phyloP scores from a whole-genome alignment of 2,113 vertebrate genomes.

The Larimichthys polyactis region DNA sequence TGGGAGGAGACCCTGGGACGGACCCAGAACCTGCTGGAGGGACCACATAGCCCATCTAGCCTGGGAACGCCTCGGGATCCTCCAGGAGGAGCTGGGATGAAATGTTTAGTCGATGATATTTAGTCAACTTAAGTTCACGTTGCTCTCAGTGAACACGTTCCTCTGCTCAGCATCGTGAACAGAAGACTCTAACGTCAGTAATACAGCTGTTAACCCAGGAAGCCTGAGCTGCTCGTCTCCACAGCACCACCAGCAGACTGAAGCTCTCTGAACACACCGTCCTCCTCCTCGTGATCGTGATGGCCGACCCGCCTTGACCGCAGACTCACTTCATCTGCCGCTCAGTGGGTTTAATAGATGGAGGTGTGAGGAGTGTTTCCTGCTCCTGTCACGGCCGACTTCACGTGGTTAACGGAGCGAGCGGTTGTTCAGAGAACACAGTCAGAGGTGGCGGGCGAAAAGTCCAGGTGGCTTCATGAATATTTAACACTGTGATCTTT shows the following conservation, averaged over 20 bases:
- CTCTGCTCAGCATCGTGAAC: neutral
- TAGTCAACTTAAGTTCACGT: too few relatives aligned
- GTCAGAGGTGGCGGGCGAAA: neutral
- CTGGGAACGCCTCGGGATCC: too few relatives aligned
- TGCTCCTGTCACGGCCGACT: neutral
- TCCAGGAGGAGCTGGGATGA: too few relatives aligned
- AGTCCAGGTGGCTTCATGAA: neutral
- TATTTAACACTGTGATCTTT: too few relatives aligned
- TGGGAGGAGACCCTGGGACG: too few relatives aligned
- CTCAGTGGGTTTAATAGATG: constrained; percentile 15
- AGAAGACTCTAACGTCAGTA: neutral
- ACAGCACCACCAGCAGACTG: constrained; percentile 18
- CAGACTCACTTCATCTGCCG: constrained; percentile 33
- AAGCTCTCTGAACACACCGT: neutral
- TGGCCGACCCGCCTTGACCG: neutral
- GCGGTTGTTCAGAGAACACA: neutral
- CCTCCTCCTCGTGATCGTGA: too few relatives aligned
- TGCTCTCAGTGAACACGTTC: too few relatives aligned
- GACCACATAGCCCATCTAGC: too few relatives aligned
- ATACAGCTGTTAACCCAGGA: constrained; percentile 7
- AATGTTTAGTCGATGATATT: too few relatives aligned
- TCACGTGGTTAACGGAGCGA: constrained; percentile 4
- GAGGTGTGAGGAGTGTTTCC: constrained; percentile 7
- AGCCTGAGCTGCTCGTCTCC: neutral
- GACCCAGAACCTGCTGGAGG: too few relatives aligned